Evolutionary conservation across 2,113 vertebrate species (phyloP), one percentile per base, ranked within the genome.

Genomic region (Rhizomys pruinosus): DNA sequence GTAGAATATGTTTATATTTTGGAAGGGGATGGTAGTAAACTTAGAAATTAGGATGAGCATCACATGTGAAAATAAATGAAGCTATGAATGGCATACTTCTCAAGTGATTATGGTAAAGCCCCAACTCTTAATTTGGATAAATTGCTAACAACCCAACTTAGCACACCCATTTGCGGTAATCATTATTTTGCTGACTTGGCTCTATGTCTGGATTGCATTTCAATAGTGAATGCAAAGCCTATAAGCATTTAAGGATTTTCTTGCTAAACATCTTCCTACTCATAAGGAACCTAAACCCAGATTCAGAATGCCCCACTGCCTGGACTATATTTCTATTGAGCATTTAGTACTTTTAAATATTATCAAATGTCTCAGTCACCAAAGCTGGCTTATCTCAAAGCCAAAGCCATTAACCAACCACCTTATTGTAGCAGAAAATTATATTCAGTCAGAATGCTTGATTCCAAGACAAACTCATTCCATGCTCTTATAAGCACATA

Each of bases 131-230:
- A 91, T 97, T 95, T 98, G 95, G 92, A 96, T 98, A 87, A 97
- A 96, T 93, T 97, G 96, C 91, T 96, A 96, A 95, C 87, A 92
- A 97, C 94, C 93, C 80, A 97, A 91, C 95, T 85, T 96, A 66
- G 32, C 71, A 68, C 91, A 89, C 68, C 96, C 81, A 96, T 92
- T 74, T 87, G 78, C 87, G 94, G 95, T 97, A 96, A 95, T 96
- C 97, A 97, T 89, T 97, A 96, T 97, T 90, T 94, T 95, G 93
- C 93, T 94, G 97, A 97, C 95, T 95, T 94, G 94, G 95, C 95
- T 97, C 89, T 94, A 96, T 96, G 97, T 97, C 96, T 97, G 92
- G 95, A 93, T 96, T 97, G 96, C 95, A 97, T 97, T 96, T 97
- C 97, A 97, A 96, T 95, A 92, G 95, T 97, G 97, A 96, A 97